Evolutionary conservation across 2,888 invertebrate genomes (phyloP).

Genomic region (Xestia c-nigrum): DNA sequence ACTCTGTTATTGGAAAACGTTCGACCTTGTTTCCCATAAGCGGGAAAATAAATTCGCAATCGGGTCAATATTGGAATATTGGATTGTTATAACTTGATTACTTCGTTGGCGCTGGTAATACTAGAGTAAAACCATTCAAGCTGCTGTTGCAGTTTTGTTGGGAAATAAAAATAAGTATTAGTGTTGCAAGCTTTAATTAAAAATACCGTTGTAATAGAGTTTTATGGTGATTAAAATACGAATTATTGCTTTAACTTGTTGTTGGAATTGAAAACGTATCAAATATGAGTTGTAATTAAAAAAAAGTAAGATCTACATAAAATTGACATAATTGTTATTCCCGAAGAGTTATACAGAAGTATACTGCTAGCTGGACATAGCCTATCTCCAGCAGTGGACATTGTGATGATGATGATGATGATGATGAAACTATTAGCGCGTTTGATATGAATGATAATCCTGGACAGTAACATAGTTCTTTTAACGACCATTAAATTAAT

Average conservation of each 20-base stretch:
- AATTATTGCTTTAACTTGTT: not conserved
- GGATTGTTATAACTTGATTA: conserved; percentile 36
- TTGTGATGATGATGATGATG: too few relatives aligned
- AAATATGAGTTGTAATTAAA: not conserved
- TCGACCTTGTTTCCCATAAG: conserved; percentile 14
- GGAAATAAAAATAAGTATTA: not conserved
- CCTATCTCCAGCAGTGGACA: too few relatives aligned
- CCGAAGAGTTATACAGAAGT: not conserved
- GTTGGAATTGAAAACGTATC: not conserved
- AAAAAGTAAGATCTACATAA: not conserved
- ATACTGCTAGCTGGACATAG: too few relatives aligned
- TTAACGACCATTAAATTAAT: conserved; percentile 34
- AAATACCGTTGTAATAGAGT: not conserved
- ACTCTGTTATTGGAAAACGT: conserved; percentile 40
- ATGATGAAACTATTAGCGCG: not conserved
- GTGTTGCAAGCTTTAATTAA: not conserved
- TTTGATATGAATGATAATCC: not conserved
- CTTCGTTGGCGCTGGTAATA: not conserved
- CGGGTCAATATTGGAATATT: conserved; percentile 37
- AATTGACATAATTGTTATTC: not conserved
- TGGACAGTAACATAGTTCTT: not conserved
- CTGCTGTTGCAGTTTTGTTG: not conserved
- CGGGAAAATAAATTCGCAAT: conserved; percentile 33
- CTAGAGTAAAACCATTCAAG: not conserved
- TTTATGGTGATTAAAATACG: not conserved